These are phyloP conservation scores for Notechis scutatus DNA, from an alignment of 2,113 vertebrate species.

Conservation along the genomic window DNA sequence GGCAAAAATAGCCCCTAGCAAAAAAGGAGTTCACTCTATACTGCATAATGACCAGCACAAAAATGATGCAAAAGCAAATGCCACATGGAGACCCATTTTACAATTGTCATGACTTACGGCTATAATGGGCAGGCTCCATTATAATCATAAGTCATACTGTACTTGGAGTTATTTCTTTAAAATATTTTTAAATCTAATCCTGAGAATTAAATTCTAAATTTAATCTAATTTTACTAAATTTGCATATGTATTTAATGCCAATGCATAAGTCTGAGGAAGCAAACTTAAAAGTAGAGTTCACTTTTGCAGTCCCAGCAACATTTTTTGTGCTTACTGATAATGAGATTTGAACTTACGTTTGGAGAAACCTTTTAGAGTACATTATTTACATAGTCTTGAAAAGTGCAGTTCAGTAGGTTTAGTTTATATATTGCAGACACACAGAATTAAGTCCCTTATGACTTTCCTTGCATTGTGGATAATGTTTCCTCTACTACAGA, in stretches of 20 bases:
- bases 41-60: too few species aligned
- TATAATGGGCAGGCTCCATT: not conserved
- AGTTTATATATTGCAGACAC: conserved; percentile 1
- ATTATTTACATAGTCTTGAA: conserved; percentile 3
- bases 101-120: too few species aligned
- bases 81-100: too few species aligned
- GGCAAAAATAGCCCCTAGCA: too few species aligned
- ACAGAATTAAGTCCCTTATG: not conserved
- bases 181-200: not conserved
- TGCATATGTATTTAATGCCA: not conserved
- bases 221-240: not conserved
- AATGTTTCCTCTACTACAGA: not conserved
- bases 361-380: conserved; percentile 3
- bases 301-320: not conserved
- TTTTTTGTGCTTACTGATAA: conserved; percentile 4
- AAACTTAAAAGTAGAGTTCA: not conserved
- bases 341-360: not conserved
- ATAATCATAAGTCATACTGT: not conserved
- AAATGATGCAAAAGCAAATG: too few species aligned
- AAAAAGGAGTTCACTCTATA: too few species aligned
- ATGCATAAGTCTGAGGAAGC: not conserved
- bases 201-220: not conserved
- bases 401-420: not conserved
- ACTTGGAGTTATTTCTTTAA: not conserved
- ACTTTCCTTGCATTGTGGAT: not conserved